Evolutionary conservation across 2,113 vertebrate species (phyloP), one percentile per base, ranked within the genome.

Genomic region (Salvator merianae): DNA sequence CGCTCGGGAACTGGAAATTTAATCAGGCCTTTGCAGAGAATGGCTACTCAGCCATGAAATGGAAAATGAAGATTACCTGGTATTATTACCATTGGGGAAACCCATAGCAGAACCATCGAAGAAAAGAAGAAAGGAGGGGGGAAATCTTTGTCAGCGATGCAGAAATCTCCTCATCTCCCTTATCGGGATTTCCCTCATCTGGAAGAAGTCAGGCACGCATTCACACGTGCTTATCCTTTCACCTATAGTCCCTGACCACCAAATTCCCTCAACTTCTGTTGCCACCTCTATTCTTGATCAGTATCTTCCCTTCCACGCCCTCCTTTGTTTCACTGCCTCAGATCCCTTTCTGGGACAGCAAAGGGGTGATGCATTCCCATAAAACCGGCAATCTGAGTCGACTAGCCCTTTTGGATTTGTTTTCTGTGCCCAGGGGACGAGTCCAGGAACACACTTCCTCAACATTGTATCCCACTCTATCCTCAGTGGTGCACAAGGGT

Each of bases 21-120:
- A 78, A 85, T 63, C 36, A 36, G 68, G 18, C 32, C 10, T 47
- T 73, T 79, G 77, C 55, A 78, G 66, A 38, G 77, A 47, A 50
- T 30, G 55, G 69, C 83, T 36, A 36, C 40, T 72, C 68, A 65
- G 38, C 38, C 68, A 65, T 63, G 24, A 84, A 84, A 84, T 8
- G 36, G 32, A 72, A 84, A 73, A 65, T 1, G 69, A 73, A 78
- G 38, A 65, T 65, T 79, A 73, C 55, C 77, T 85, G 38, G n/a
- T 50, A 36, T 72, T 28, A 85, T n/a, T 40, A 63, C 47, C 6
- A 26, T 30, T 13, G 55, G 14, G 28, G 9, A n/a, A 43, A 40
- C 55, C 40, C 66, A 73, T 68, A 62, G 22, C 34, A 73, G 26
- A 62, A 4, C 14, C 24, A 59, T 28, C 50, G 38, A 50, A 55